Evolutionary conservation across 1,140 invertebrate species (phyloP).

Genomic region (Chionoecetes opilio): DNA sequence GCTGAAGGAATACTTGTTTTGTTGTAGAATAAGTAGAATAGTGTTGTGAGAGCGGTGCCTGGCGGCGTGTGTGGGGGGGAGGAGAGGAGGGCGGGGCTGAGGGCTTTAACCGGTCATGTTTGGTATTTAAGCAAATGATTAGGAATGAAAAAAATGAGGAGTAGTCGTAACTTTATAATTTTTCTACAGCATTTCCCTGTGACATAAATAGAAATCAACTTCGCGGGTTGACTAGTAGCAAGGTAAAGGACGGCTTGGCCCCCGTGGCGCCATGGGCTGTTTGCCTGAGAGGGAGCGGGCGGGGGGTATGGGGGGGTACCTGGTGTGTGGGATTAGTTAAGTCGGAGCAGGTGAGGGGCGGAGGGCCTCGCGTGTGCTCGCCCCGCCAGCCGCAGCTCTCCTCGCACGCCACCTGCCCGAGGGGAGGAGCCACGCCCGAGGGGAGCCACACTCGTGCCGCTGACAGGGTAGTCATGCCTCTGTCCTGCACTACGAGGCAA

Average conservation of each 20-base stretch:
- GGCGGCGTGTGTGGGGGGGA: background rate
- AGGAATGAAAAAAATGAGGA: background rate
- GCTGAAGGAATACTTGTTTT: background rate
- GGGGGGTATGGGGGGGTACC: conserved; percentile 22
- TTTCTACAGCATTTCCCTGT: background rate
- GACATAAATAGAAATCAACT: background rate
- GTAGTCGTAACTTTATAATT: background rate
- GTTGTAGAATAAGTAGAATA: background rate
- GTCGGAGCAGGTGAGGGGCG: conserved; percentile 58
- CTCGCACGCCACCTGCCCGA: conserved; percentile 33
- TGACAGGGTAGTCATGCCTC: conserved; percentile 13
- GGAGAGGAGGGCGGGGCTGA: background rate
- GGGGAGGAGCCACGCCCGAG: conserved; percentile 48
- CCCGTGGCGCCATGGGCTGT: background rate
- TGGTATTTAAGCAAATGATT: background rate
- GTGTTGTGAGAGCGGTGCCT: background rate
- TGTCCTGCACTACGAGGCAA: background rate
- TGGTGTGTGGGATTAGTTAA: conserved; percentile 61
- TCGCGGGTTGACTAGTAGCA: background rate
- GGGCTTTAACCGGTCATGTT: background rate
- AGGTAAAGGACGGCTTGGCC: too few species aligned
- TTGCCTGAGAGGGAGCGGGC: conserved; percentile 38
- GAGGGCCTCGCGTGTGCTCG: conserved; percentile 46
- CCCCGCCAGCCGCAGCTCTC: conserved; percentile 38
- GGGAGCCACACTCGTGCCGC: background rate